These are phyloP conservation scores for Perdita meconis DNA, from an alignment of 2,888 invertebrate species.

Conservation along the genomic window DNA sequence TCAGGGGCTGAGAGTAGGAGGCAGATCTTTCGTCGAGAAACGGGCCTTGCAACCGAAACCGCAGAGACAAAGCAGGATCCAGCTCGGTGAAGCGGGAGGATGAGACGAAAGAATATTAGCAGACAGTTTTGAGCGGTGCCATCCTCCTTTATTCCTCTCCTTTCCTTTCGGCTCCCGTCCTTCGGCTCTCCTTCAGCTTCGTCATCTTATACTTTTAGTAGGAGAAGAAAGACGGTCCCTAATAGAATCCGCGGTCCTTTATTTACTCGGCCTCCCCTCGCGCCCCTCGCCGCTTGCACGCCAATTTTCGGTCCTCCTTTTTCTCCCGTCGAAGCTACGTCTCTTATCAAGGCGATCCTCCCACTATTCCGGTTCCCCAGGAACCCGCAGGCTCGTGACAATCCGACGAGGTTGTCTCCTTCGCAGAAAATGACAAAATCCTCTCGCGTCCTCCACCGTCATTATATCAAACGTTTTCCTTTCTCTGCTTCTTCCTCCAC, in stretches of 20 bases:
- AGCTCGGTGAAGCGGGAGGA: conserved; percentile 47
- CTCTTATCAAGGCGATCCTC: conserved; percentile 52
- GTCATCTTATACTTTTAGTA: conserved; percentile 58
- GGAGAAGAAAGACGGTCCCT: conserved; percentile 67
- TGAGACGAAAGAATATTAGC: conserved; percentile 73
- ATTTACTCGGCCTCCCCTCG: conserved; percentile 74
- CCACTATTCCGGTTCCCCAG: conserved; percentile 17
- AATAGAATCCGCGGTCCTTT: conserved; percentile 79
- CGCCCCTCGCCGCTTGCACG: conserved; percentile 71
- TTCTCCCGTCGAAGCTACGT: conserved; percentile 36
- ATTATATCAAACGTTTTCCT: conserved; percentile 18
- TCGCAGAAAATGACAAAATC: conserved; percentile 43
- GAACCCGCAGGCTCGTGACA: conserved; percentile 31
- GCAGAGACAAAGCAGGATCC: conserved; percentile 76
- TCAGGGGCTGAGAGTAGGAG: too few species aligned
- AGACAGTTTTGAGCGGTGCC: conserved; percentile 68
- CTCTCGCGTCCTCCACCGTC: conserved; percentile 1
- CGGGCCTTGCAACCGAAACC: conserved; percentile 67
- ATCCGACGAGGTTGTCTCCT: neutral
- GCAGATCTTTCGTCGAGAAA: too few species aligned
- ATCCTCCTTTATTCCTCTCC: conserved; percentile 51
- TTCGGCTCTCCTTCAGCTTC: conserved; percentile 42
- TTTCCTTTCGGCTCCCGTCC: conserved; percentile 27
- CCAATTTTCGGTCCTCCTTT: conserved; percentile 67
- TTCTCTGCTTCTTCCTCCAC: neutral